phyloP scores from a whole-genome alignment of 2,113 vertebrate genomes.

The Trematomus loennbergii region DNA sequence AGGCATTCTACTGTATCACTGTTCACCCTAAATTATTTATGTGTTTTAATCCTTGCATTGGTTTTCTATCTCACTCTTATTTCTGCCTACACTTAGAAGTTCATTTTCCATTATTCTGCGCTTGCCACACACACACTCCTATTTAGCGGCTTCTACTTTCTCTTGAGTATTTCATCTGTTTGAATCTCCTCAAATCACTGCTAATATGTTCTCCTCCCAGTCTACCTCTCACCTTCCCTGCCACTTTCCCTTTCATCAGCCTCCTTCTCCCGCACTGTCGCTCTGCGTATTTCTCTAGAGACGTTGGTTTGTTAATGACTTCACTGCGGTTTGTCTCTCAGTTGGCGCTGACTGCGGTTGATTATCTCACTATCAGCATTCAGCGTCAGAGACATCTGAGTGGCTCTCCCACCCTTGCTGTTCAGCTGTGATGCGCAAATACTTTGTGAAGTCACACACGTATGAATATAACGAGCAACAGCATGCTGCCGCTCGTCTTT shows the following conservation, averaged over 20 bases:
- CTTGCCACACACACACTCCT: not conserved
- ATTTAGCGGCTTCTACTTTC: conserved; percentile 21
- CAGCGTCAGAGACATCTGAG: conserved; percentile 51
- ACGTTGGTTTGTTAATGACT: conserved; percentile 66
- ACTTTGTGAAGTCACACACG: conserved; percentile 43
- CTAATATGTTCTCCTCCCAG: conserved; percentile 39
- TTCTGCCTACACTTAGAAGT: not conserved
- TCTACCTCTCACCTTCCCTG: conserved; percentile 29
- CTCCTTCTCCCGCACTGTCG: not conserved
- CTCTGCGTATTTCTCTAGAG: conserved; percentile 32
- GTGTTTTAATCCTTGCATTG: conserved; percentile 25
- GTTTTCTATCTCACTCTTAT: not conserved
- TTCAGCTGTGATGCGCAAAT: conserved; percentile 33
- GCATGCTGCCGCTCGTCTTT: not conserved
- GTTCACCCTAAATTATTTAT: conserved; percentile 62
- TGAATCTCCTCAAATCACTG: conserved; percentile 25
- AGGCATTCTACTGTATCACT: conserved; percentile 57
- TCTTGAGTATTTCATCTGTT: conserved; percentile 47
- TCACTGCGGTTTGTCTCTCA: conserved; percentile 62
- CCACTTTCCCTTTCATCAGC: conserved; percentile 17
- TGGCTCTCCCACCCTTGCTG: not conserved
- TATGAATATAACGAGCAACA: conserved; percentile 40
- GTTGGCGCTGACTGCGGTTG: conserved; percentile 60
- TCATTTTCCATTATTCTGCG: conserved; percentile 19
- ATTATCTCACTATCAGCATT: conserved; percentile 69